phyloP scores from a whole-genome alignment of 2,113 vertebrate species.

The Phyllostomus discolor region DNA sequence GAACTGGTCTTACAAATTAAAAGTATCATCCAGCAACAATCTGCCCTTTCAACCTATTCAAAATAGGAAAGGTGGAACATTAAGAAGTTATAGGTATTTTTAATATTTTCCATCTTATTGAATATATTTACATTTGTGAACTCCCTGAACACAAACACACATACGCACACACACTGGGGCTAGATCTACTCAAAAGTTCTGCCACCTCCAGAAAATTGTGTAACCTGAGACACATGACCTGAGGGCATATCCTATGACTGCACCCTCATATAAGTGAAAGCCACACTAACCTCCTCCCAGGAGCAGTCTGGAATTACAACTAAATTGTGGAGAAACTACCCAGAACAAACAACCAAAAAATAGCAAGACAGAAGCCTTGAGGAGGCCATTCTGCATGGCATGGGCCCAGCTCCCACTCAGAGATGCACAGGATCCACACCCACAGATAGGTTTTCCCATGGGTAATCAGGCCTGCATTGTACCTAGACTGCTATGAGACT shows the following conservation, averaged over 20 bases:
- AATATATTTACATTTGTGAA: background rate
- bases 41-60: background rate
- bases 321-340: too few species aligned
- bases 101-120: background rate
- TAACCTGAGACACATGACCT: background rate
- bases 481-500: too few species aligned
- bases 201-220: background rate
- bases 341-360: too few species aligned
- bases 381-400: too few species aligned
- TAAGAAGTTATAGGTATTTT: background rate
- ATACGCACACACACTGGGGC: background rate
- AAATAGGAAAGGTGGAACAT: background rate
- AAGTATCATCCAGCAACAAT: background rate
- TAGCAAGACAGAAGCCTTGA: too few species aligned
- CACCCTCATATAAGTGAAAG: background rate
- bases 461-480: too few species aligned
- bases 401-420: too few species aligned
- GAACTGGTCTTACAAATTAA: background rate
- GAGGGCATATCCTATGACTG: accelerated
- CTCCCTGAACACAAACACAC: background rate
- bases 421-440: too few species aligned
- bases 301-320: too few species aligned
- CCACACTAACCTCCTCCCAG: too few species aligned
- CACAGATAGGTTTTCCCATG: too few species aligned
- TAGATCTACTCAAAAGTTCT: background rate